phyloP scores from a whole-genome alignment of 2,797 vertebrate species.

The Pangasius sanitwongsei region DNA sequence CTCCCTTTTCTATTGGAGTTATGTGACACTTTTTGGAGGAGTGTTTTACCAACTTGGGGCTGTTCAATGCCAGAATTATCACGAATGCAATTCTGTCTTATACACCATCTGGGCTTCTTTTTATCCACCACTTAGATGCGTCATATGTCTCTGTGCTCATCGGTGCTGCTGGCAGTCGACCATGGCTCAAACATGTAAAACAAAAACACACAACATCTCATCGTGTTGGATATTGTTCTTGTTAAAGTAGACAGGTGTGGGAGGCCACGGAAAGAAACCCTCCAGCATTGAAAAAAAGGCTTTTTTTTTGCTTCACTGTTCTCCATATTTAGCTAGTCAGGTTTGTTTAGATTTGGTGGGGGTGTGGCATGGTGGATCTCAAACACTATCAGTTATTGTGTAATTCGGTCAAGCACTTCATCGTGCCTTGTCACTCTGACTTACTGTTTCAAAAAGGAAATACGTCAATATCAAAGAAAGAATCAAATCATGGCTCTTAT shows the following conservation, averaged over 20 bases:
- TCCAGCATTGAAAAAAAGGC: neutral
- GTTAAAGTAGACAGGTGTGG: neutral
- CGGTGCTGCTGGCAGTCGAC: neutral
- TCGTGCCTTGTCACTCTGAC: neutral
- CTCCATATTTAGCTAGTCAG: neutral
- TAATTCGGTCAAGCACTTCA: neutral
- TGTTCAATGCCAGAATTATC: neutral
- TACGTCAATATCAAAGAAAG: too few relatives aligned
- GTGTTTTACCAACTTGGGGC: neutral
- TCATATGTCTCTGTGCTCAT: neutral
- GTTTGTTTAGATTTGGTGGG: neutral
- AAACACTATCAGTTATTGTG: neutral
- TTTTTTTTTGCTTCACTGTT: neutral
- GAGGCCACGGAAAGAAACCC: neutral
- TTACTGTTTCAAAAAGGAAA: neutral
- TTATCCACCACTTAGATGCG: neutral
- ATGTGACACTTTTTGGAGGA: neutral
- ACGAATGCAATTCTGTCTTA: neutral
- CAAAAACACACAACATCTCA: neutral
- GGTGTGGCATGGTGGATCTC: neutral
- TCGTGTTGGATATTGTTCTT: neutral
- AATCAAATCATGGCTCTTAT: neutral
- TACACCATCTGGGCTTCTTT: neutral
- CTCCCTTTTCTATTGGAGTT: neutral
- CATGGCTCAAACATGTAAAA: neutral